Evolutionary conservation across 2,113 vertebrate species (phyloP).

Genomic region (Philantomba maxwellii): DNA sequence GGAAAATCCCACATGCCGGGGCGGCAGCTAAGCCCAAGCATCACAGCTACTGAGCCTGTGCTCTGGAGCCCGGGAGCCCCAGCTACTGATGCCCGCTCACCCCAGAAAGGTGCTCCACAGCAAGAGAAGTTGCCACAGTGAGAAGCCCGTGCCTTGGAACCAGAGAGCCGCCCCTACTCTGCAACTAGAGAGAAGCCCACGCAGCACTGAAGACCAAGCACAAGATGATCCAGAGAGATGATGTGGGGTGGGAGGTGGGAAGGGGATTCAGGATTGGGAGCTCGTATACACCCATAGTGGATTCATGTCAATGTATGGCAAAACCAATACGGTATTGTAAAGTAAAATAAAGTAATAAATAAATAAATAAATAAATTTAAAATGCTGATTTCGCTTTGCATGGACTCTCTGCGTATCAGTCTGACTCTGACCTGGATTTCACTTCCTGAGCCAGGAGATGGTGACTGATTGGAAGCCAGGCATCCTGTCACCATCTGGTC

Average conservation of each 20-base stretch:
- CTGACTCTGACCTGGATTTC: not conserved
- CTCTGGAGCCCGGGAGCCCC: rapidly evolving
- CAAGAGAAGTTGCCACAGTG: not conserved
- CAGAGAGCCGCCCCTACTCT: not conserved
- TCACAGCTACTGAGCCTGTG: not conserved
- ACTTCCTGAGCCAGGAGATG: not conserved
- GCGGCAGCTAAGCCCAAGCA: not conserved
- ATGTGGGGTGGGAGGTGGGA: no score
- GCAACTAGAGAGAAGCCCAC: not conserved
- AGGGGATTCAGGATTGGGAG: no score
- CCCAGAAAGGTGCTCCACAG: not conserved
- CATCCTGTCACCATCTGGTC: not conserved
- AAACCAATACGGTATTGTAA: no score
- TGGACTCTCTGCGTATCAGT: not conserved
- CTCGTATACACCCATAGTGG: no score
- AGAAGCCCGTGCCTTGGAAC: not conserved
- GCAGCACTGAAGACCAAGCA: not conserved
- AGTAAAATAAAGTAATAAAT: no score
- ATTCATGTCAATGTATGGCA: no score
- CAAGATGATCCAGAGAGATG: no score
- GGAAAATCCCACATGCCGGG: not conserved
- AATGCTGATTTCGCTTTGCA: not conserved
- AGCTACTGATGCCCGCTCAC: not conserved
- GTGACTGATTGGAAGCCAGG: not conserved
- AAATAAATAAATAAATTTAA: not conserved